Percentiles rank a stretch among this genome's conserved stretches.
phyloP scores from a whole-genome alignment of 2,797 vertebrate genomes.

The Glyptemys insculpta region DNA sequence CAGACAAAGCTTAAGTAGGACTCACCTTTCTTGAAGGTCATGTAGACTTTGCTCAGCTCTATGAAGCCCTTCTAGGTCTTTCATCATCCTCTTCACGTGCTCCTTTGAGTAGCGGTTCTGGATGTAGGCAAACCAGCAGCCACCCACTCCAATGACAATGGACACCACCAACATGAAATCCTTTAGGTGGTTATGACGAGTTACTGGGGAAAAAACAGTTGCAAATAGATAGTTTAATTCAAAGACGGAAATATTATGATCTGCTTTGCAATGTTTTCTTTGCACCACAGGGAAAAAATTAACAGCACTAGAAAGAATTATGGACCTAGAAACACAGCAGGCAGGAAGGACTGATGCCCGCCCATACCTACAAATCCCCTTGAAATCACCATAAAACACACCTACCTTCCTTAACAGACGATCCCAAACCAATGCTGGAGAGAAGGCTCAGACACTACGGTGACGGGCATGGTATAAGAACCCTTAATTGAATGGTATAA shows the following conservation, averaged over 20 bases:
- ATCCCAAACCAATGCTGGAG: neutral
- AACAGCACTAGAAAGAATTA: rapidly evolving
- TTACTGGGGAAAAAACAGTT: constrained; percentile 83
- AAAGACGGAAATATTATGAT: rapidly evolving
- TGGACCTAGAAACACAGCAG: neutral
- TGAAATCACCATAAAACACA: neutral
- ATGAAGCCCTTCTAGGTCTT: constrained; percentile 96
- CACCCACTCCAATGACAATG: constrained; percentile 98
- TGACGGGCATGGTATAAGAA: neutral
- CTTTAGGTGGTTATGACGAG: constrained; percentile 96
- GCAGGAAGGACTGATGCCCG: rapidly evolving
- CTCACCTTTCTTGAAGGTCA: constrained; percentile 97
- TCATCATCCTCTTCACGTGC: constrained; percentile 99
- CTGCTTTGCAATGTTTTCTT: rapidly evolving
- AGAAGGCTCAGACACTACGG: neutral
- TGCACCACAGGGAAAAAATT: rapidly evolving
- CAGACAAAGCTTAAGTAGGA: neutral
- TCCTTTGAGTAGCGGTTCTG: constrained; percentile 99
- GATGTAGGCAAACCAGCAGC: constrained; percentile 99
- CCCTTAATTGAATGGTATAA: neutral
- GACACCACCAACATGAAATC: constrained; percentile 99
- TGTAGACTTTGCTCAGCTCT: constrained; percentile 96
- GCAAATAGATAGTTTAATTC: rapidly evolving
- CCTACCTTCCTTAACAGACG: neutral
- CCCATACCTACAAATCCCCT: rapidly evolving